Evolutionary conservation across 2,113 vertebrate species (phyloP), one percentile per base, ranked within the genome.

Genomic region (Chloropsis hardwickii): DNA sequence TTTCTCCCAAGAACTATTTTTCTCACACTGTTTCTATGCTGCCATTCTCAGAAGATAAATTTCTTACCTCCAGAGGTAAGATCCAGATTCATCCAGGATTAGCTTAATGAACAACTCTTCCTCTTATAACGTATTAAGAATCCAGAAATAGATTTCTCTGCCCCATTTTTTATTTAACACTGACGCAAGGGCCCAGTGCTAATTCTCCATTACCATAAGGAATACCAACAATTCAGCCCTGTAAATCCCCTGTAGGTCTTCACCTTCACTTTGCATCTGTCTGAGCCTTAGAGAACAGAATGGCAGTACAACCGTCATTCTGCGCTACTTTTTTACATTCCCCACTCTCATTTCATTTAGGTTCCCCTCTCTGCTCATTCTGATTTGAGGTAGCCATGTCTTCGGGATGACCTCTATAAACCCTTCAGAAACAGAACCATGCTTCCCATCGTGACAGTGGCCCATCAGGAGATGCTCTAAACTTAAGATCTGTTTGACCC

Each of bases 61-160:
- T 85, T 93, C 84, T 83, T 95, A 78, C 22, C 67, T 94, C 45
- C 48, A 74, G 67, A 88, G 57, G 37, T 39, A 79, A 73, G 11
- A 94, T 88, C 21, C 83, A 87, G 87, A 62, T 90, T 95, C 82
- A 88, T 69, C 50, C 66, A 80, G 74, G 53, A 92, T 86, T 65
- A 69, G 37, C 23, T 44, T 90, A 69, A 88, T 28, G 61, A 88
- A 73, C 25, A 88, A 31, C 8, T 60, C 65, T 77, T 62, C 39
- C 40, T 92, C 60, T 66, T 73, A 54, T 1, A 88, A 54, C 1
- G 4, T 67, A 81, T 84, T 76, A 73, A 58, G 62, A 78, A 84
- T 58, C 35, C 83, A 92, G 47, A 91, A 95, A 79, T 33, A 95
- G 51, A 65, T 81, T 77, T 62, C 66, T 83, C 65, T 81, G 44